Conservation (phyloP, 2,888 invertebrate genomes). For the Clanis bilineata region DNA sequence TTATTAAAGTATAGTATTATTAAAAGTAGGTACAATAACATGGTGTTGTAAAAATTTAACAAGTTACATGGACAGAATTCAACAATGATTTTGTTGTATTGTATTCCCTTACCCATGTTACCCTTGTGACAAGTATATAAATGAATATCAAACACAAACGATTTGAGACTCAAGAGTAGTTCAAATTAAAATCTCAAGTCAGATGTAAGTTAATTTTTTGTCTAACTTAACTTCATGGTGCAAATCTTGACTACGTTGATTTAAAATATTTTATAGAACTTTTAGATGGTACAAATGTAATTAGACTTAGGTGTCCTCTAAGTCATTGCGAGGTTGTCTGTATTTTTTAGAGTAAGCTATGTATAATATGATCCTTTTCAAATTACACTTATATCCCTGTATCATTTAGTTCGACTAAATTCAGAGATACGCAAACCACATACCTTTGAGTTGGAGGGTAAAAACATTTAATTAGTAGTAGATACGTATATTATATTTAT, state of each 20-base stretch:
- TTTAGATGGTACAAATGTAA: background rate
- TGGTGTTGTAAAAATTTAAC: too few relatives aligned
- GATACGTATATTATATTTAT: background rate
- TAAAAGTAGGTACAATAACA: too few relatives aligned
- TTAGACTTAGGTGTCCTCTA: background rate
- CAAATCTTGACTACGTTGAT: background rate
- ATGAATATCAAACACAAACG: too few relatives aligned
- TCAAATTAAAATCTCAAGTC: too few relatives aligned
- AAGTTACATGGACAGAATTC: too few relatives aligned
- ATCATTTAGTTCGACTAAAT: background rate
- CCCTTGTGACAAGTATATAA: too few relatives aligned
- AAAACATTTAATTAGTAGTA: background rate
- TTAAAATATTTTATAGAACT: background rate
- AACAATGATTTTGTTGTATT: too few relatives aligned
- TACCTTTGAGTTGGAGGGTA: too few relatives aligned
- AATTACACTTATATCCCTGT: background rate
- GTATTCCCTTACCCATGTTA: too few relatives aligned
- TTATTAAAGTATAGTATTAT: too few relatives aligned
- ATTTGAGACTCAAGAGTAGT: too few relatives aligned
- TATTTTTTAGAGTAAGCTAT: background rate
- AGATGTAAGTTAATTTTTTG: background rate
- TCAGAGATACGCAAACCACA: too few relatives aligned
- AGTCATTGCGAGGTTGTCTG: background rate
- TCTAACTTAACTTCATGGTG: background rate
- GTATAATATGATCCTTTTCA: background rate